phyloP scores from a whole-genome alignment of 2,797 vertebrate species.

The Myotis pilosus region DNA sequence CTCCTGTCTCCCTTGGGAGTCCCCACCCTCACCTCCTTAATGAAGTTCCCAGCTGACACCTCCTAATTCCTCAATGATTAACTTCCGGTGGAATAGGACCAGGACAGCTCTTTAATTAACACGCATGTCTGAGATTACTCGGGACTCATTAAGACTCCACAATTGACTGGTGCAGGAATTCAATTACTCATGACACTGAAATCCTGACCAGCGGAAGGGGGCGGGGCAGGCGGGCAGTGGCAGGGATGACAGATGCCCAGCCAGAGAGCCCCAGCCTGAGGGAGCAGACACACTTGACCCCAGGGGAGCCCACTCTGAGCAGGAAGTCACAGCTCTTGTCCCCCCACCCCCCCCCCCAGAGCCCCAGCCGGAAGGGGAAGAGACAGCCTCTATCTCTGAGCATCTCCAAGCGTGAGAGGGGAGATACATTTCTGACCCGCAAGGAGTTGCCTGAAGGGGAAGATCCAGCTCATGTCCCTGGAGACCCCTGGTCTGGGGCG shows the following conservation, averaged over 20 bases:
- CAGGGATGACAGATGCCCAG: neutral
- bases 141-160: conserved; percentile 81
- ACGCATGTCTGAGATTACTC: conserved; percentile 84
- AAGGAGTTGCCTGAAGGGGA: neutral
- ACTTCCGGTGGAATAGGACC: conserved; percentile 82
- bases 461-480: neutral
- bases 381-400: neutral
- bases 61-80: conserved; percentile 83
- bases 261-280: neutral
- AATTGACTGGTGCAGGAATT: conserved; percentile 84
- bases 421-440: neutral
- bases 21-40: conserved; percentile 26
- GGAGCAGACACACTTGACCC: neutral
- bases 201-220: conserved; percentile 48
- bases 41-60: conserved; percentile 74
- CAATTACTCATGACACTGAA: conserved; percentile 79
- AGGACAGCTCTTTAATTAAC: conserved; percentile 86
- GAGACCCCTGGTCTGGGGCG: neutral
- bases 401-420: neutral
- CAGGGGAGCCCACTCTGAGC: neutral
- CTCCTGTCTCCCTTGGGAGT: neutral
- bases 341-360: too few species aligned
- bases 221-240: neutral
- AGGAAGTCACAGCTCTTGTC: neutral
- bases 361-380: neutral